Conservation (phyloP, 2,888 invertebrate species). For the Flabesymbios commensalis region DNA sequence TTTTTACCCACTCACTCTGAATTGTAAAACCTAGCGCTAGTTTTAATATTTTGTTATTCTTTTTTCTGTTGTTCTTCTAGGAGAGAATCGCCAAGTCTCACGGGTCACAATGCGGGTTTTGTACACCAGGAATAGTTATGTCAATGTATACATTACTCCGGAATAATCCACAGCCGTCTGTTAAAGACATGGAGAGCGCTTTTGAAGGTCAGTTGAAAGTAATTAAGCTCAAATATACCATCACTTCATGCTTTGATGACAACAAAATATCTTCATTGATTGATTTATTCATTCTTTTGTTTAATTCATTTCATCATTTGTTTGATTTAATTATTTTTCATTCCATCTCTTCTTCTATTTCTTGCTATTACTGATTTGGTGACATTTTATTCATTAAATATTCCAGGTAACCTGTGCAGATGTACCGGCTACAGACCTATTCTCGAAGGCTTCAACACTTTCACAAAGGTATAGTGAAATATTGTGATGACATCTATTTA, state of each 20-base stretch:
- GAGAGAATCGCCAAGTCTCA: slow-evolving; percentile 80
- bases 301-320: background rate
- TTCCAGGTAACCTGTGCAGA: slow-evolving; percentile 75
- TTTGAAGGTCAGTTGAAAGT: slow-evolving; percentile 41
- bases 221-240: too few relatives aligned
- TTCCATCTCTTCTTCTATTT: too few relatives aligned
- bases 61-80: too few relatives aligned
- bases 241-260: too few relatives aligned
- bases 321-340: too few relatives aligned
- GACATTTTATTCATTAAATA: too few relatives aligned
- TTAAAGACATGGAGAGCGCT: slow-evolving; percentile 72
- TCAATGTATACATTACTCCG: slow-evolving; percentile 90
- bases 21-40: too few relatives aligned
- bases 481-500: background rate
- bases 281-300: background rate
- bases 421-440: slow-evolving; percentile 95
- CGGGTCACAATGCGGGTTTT: slow-evolving; percentile 94
- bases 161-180: slow-evolving; percentile 72
- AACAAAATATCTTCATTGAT: too few relatives aligned
- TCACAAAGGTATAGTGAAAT: slow-evolving; percentile 36
- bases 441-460: slow-evolving; percentile 82
- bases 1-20: too few relatives aligned
- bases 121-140: slow-evolving; percentile 96
- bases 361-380: too few relatives aligned
- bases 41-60: too few relatives aligned